Evolutionary conservation across 2,113 vertebrate genomes (phyloP), one percentile per base, ranked within the genome.

Genomic region (Clarias gariepinus): DNA sequence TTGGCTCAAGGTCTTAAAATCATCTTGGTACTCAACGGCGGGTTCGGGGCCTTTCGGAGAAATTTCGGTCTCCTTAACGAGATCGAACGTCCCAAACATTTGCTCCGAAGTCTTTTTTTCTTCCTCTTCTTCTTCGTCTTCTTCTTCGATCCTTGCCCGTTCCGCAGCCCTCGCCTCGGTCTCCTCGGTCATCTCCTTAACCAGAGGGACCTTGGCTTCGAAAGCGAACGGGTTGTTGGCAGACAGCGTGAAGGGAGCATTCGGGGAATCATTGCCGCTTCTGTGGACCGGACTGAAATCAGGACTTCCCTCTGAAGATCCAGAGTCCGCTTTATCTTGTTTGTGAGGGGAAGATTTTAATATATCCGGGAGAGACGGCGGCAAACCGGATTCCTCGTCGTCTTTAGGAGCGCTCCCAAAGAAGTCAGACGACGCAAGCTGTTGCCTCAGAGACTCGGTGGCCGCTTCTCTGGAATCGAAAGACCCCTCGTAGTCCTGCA

Each of bases 331-430:
- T 89, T 96, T 96, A 0, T 95, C 91, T 1, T 96, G 91, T 91
- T 93, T 96, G 21, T 96, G 91, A 0, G 98, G 98, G 23, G 97
- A 98, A 89, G 98, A 97, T 94, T 98, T 98, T 57, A 99, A 95
- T 88, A 99, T 98, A 91, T 99, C 98, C 15, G 98, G 98, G 87
- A 99, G 89, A 80, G 97, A 93, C 0, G 96, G 95, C 0, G 96
- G 97, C 0, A 96, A 93, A 87, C 92, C 89, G 2, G 95, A 87
- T 41, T 93, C 95, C 87, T 97, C 96, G 0, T 95, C 90, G 15
- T 94, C 95, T 92, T 97, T 96, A 23, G 95, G 94, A 2, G 93
- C 93, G 6, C 94, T 92, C 18, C 95, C 95, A 81, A 96, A 94
- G 74, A 95, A 96, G 0, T 92, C 66, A 1, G 64, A 66, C 0